Conservation (phyloP, 1,140 invertebrate genomes). For the Drosophila sp. region DNA sequence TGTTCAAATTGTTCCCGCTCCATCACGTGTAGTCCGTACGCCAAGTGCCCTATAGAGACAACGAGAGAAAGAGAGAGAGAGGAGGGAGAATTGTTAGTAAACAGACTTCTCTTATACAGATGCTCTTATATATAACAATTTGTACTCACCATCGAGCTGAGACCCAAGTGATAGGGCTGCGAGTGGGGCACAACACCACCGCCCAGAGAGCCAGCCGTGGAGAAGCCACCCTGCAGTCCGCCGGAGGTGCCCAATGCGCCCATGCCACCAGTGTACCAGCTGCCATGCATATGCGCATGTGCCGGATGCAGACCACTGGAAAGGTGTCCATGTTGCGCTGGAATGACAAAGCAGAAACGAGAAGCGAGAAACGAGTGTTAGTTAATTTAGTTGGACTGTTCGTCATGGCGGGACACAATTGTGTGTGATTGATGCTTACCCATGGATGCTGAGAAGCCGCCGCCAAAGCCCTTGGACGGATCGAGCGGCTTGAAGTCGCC, state of each 20-base stretch:
- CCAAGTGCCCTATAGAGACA: slow-evolving; percentile 76
- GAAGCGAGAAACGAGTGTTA: too few species aligned
- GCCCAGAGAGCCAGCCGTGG: slow-evolving; percentile 79
- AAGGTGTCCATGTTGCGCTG: slow-evolving; percentile 85
- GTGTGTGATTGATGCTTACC: slow-evolving; percentile 69
- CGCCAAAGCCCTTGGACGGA: slow-evolving; percentile 87
- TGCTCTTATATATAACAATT: slow-evolving; percentile 26
- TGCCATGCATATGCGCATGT: slow-evolving; percentile 85
- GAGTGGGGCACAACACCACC: slow-evolving; percentile 84
- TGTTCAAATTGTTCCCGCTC: slow-evolving; percentile 84
- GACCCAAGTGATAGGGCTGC: slow-evolving; percentile 84
- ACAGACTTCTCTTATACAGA: slow-evolving; percentile 3
- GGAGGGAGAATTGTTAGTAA: slow-evolving; percentile 37
- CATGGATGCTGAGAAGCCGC: slow-evolving; percentile 86
- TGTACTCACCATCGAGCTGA: slow-evolving; percentile 83
- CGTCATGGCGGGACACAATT: slow-evolving; percentile 11
- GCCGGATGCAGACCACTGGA: slow-evolving; percentile 84
- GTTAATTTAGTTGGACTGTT: neutral
- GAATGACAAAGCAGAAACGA: slow-evolving; percentile 31
- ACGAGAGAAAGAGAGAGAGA: slow-evolving; percentile 32
- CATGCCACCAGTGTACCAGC: slow-evolving; percentile 84
- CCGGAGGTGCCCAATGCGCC: slow-evolving; percentile 83
- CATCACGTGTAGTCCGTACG: slow-evolving; percentile 85
- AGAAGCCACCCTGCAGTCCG: slow-evolving; percentile 84
- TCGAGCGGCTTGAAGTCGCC: slow-evolving; percentile 88